phyloP scores from a whole-genome alignment of 2,888 invertebrate species.

The Cotesia congregata region DNA sequence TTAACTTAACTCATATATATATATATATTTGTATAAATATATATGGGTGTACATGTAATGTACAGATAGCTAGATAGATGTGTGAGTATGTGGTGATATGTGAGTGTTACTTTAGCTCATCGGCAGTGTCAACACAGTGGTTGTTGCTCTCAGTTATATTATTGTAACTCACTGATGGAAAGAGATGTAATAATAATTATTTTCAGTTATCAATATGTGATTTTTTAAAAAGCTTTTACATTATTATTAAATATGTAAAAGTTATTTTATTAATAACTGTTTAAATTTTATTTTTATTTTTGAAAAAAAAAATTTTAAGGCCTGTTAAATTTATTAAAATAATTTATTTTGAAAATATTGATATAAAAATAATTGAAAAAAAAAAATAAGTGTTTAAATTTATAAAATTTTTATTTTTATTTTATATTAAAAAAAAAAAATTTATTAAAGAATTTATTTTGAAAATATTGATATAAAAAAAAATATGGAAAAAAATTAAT shows the following conservation, averaged over 20 bases:
- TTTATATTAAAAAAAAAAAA: not conserved
- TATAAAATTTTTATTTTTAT: no score
- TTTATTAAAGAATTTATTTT: not conserved
- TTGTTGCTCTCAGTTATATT: slow-evolving; percentile 27
- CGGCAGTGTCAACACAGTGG: slow-evolving; percentile 34
- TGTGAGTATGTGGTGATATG: not conserved
- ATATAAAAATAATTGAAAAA: not conserved
- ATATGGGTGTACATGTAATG: not conserved
- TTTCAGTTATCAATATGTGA: not conserved
- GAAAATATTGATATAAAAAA: not conserved
- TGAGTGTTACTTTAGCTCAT: slow-evolving; percentile 27
- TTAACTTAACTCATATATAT: not conserved
- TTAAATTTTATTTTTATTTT: no score
- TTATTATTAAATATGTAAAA: not conserved
- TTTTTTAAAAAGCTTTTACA: not conserved
- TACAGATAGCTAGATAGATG: no score
- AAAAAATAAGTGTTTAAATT: no score
- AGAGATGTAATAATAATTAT: not conserved
- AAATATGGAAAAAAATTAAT: not conserved
- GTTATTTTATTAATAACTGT: no score
- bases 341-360: not conserved
- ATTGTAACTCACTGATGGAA: slow-evolving; percentile 5
- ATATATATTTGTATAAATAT: not conserved
- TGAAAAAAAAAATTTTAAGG: not conserved
- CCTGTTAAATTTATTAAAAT: not conserved